phyloP scores from a whole-genome alignment of 2,888 invertebrate species.

The Dynastes grantii region DNA sequence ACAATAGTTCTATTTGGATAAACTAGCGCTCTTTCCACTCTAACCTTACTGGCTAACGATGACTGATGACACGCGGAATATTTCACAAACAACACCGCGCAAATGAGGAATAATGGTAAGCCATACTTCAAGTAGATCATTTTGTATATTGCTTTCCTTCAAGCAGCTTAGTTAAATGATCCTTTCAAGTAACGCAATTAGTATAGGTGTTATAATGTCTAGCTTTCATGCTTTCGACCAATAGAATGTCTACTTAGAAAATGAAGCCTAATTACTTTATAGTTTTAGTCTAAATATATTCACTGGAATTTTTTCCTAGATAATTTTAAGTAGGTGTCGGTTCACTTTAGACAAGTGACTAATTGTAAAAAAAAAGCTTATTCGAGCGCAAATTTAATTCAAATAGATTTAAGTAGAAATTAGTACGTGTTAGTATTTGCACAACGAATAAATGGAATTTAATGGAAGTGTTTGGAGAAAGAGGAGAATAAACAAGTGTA shows the following conservation, averaged over 20 bases:
- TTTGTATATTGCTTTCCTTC: conserved; percentile 16
- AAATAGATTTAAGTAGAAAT: background rate
- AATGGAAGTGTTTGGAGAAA: background rate
- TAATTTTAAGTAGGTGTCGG: background rate
- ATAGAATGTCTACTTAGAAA: conserved; percentile 3
- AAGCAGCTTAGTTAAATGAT: conserved; percentile 7
- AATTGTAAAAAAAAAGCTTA: conserved; percentile 3
- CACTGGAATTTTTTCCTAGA: background rate
- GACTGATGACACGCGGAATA: background rate
- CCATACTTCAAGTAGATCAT: background rate
- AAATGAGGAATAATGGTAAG: conserved; percentile 7
- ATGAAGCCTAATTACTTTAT: conserved; percentile 23
- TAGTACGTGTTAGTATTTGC: background rate
- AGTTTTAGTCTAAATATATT: conserved; percentile 11
- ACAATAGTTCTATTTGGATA: conserved; percentile 13
- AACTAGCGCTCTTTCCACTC: conserved; percentile 28
- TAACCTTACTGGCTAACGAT: conserved; percentile 9
- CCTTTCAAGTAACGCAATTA: conserved; percentile 2
- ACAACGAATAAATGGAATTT: background rate
- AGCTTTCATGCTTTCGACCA: conserved; percentile 17
- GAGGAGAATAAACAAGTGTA: background rate
- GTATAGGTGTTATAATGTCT: conserved; percentile 20
- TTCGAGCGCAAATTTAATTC: background rate
- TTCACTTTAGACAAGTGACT: background rate
- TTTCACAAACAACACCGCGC: background rate